Evolutionary conservation across 30 jellyfish, hydroid and myxozoan species (phyloP).

Genomic region (Aurelia coerulea): DNA sequence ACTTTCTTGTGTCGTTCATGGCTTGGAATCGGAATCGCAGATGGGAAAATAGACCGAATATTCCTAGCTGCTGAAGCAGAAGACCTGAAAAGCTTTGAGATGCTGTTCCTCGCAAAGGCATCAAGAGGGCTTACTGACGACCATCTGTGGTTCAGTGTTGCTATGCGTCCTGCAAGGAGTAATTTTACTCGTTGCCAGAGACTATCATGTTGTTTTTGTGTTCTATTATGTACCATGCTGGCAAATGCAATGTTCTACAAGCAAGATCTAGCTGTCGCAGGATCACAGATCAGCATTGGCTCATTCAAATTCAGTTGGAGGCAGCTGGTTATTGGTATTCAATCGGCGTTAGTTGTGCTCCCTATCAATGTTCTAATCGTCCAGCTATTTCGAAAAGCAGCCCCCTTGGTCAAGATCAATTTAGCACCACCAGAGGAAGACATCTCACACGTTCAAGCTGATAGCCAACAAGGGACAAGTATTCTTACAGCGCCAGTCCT

Average conservation of each 20-base stretch:
- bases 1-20: slow-evolving; percentile 58
- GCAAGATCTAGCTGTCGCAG: background rate
- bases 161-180: slow-evolving; percentile 76
- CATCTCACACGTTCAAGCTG: too few relatives aligned
- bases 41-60: slow-evolving; percentile 34
- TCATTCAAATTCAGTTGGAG: slow-evolving; percentile 67
- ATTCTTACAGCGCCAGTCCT: too few relatives aligned
- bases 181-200: slow-evolving; percentile 83
- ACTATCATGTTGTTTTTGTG: slow-evolving; percentile 74
- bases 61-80: slow-evolving; percentile 64
- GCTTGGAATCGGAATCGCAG: slow-evolving; percentile 60
- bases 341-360: slow-evolving; percentile 77
- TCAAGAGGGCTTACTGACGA: slow-evolving; percentile 83
- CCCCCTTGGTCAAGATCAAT: slow-evolving; percentile 3
- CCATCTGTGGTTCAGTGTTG: slow-evolving; percentile 89
- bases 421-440: background rate
- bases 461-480: too few relatives aligned
- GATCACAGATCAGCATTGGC: slow-evolving; percentile 51
- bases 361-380: slow-evolving; percentile 76
- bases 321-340: slow-evolving; percentile 69
- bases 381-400: slow-evolving; percentile 68
- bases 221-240: slow-evolving; percentile 77
- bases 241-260: slow-evolving; percentile 83
- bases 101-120: slow-evolving; percentile 67
- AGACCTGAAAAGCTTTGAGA: slow-evolving; percentile 55